A percentile compares a stretch with the other conserved stretches of the same genome.
Conservation (phyloP, 1,140 invertebrate species). For the Lutraria rhynchaena region DNA sequence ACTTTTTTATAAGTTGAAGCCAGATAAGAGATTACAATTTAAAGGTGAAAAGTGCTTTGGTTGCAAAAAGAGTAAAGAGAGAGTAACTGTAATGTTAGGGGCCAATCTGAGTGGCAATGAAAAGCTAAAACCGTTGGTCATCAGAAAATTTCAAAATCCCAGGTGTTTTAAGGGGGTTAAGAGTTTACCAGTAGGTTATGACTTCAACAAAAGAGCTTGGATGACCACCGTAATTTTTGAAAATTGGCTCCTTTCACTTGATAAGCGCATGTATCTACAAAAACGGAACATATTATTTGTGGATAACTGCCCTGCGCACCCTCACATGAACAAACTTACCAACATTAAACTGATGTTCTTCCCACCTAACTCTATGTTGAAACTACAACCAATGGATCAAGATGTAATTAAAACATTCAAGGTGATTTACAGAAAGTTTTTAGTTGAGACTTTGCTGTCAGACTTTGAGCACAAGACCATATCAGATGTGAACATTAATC, state of each 20-base stretch:
- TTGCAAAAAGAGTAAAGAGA: slow-evolving; percentile 81
- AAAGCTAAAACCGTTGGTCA: slow-evolving; percentile 81
- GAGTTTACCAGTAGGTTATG: slow-evolving; percentile 79
- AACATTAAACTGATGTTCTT: slow-evolving; percentile 38
- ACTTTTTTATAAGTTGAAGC: neutral
- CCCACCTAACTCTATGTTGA: slow-evolving; percentile 58
- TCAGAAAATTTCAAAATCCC: slow-evolving; percentile 82
- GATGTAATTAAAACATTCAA: slow-evolving; percentile 61
- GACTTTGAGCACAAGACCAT: too few species aligned
- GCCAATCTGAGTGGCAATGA: slow-evolving; percentile 81
- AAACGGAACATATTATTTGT: slow-evolving; percentile 36
- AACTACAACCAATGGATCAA: slow-evolving; percentile 58
- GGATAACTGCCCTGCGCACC: slow-evolving; percentile 54
- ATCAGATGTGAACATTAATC: too few species aligned
- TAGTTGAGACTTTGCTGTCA: too few species aligned
- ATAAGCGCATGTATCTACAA: neutral
- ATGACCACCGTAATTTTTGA: slow-evolving; percentile 80
- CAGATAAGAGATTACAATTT: slow-evolving; percentile 11
- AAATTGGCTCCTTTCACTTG: slow-evolving; percentile 11
- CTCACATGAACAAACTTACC: neutral
- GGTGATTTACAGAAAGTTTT: slow-evolving; percentile 13
- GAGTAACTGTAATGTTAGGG: slow-evolving; percentile 81
- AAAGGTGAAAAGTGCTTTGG: slow-evolving; percentile 33
- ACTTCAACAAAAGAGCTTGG: slow-evolving; percentile 82
- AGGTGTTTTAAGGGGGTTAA: slow-evolving; percentile 82